Percentiles rank a stretch among this genome's conserved stretches.
phyloP scores from a whole-genome alignment of 2,888 invertebrate genomes.

The Cactoblastis cactorum region DNA sequence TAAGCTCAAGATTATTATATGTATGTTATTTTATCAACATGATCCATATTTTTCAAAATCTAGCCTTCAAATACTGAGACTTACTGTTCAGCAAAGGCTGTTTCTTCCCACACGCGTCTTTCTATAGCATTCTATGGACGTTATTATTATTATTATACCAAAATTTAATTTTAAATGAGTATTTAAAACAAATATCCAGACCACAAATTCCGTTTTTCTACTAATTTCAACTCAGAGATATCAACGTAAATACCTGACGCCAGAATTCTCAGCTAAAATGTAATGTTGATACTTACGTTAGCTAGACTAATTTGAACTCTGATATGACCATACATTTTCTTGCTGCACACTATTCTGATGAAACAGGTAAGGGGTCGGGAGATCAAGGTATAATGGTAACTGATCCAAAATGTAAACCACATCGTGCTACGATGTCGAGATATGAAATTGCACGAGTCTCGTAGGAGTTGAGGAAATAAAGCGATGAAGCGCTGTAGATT shows the following conservation, averaged over 20 bases:
- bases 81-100: too few species aligned
- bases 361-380: constrained; percentile 1
- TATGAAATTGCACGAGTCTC: constrained; percentile 63
- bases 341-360: neutral
- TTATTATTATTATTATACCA: too few species aligned
- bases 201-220: neutral
- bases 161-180: too few species aligned
- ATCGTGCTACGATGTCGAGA: constrained; percentile 59
- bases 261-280: constrained; percentile 1
- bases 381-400: constrained; percentile 29
- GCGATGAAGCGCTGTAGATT: constrained; percentile 28
- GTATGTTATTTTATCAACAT: neutral
- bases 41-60: too few species aligned
- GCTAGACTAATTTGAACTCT: constrained; percentile 4
- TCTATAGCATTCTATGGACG: too few species aligned
- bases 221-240: constrained; percentile 1
- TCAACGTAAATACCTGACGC: constrained; percentile 4
- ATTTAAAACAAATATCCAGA: neutral
- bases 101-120: too few species aligned
- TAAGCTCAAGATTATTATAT: neutral
- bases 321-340: constrained; percentile 11
- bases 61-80: too few species aligned
- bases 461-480: constrained; percentile 20
- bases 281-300: constrained; percentile 1
- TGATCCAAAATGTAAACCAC: constrained; percentile 46